Conservation (phyloP, 2,888 invertebrate genomes). For the Liodrosophila aerea region DNA sequence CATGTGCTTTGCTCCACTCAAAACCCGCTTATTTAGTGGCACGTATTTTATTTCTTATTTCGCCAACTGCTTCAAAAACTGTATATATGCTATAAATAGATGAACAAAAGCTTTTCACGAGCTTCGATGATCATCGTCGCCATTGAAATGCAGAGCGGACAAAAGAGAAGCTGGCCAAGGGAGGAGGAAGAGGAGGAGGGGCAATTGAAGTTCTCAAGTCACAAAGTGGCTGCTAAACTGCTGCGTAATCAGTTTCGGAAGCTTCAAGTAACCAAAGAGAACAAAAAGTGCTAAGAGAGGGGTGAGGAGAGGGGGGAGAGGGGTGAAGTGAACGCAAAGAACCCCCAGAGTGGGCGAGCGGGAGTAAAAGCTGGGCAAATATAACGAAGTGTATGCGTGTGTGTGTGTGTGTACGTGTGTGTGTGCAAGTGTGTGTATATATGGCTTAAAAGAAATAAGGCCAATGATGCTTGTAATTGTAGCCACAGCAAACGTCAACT, state of each 20-base stretch:
- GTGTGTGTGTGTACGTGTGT: conserved; percentile 13
- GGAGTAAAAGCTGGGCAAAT: conserved; percentile 66
- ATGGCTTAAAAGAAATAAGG: conserved; percentile 62
- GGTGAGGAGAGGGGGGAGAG: conserved; percentile 5
- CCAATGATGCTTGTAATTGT: conserved; percentile 76
- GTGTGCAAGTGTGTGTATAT: conserved; percentile 24
- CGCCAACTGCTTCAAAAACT: conserved; percentile 20
- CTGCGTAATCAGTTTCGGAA: conserved; percentile 76
- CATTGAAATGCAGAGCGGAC: conserved; percentile 1
- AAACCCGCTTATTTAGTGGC: no score
- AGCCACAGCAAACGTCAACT: conserved; percentile 45
- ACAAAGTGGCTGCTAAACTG: conserved; percentile 53
- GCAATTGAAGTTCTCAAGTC: conserved; percentile 37
- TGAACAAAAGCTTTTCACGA: conserved; percentile 22
- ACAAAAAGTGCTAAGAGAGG: conserved; percentile 2
- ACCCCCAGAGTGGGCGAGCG: no score
- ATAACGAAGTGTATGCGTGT: conserved; percentile 24
- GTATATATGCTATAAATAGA: conserved; percentile 57
- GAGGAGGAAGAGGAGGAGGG: not conserved
- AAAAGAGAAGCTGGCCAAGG: not conserved
- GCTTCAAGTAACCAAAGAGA: conserved; percentile 45
- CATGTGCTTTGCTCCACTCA: not conserved
- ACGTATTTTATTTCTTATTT: not conserved
- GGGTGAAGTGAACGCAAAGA: not conserved
- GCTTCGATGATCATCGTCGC: conserved; percentile 40